phyloP scores from a whole-genome alignment of 64 coral and sea anemone species.

The Montipora efflorescens region DNA sequence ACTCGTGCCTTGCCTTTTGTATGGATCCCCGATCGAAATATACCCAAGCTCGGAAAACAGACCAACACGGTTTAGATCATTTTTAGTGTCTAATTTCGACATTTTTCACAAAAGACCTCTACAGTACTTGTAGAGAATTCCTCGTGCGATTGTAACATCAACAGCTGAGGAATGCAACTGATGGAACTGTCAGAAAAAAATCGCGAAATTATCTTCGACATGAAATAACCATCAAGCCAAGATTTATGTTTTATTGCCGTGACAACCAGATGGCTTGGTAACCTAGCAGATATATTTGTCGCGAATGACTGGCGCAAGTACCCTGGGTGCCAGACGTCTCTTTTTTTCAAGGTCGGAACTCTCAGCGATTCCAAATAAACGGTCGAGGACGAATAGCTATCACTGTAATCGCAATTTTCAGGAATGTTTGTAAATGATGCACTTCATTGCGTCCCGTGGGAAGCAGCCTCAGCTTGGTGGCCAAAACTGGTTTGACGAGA shows the following conservation, averaged over 20 bases:
- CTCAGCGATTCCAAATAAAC: no score
- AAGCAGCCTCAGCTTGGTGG: no score
- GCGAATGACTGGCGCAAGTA: neutral
- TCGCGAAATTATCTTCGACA: neutral
- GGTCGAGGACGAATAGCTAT: no score
- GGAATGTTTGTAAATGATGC: no score
- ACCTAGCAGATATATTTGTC: neutral
- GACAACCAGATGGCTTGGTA: neutral
- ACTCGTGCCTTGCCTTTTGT: constrained; percentile 76
- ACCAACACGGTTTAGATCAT: constrained; percentile 95
- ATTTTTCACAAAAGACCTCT: neutral
- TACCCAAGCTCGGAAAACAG: constrained; percentile 95
- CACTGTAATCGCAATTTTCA: no score
- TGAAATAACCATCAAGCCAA: neutral
- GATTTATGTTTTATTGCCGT: neutral
- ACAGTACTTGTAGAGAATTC: neutral
- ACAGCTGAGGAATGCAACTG: neutral
- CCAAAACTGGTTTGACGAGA: no score
- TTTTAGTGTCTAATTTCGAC: constrained; percentile 72
- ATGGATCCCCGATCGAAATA: constrained; percentile 97
- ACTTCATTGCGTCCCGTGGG: no score
- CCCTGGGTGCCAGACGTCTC: no score
- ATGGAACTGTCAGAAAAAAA: neutral
- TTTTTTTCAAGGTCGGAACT: no score
- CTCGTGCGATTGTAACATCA: neutral